A percentile compares a stretch with the other conserved stretches of the same genome.
phyloP scores from a whole-genome alignment of 2,888 invertebrate species.

The Hypsopygia costalis region DNA sequence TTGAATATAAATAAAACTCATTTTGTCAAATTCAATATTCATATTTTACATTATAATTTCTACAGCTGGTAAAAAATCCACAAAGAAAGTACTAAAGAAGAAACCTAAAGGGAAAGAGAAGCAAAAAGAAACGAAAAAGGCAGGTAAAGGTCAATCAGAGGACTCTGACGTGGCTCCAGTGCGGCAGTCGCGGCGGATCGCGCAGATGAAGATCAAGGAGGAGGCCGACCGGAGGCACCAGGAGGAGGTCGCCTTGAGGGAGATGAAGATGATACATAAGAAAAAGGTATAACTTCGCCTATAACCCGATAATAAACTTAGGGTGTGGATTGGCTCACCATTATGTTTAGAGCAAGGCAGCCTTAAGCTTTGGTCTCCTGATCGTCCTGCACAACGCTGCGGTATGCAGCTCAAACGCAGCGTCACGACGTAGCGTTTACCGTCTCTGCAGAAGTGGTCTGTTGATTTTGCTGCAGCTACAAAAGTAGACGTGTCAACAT shows the following conservation, averaged over 20 bases:
- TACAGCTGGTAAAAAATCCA: constrained; percentile 59
- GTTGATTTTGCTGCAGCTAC: no score
- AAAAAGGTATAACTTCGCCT: constrained; percentile 74
- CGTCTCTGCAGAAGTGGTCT: no score
- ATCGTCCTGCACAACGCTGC: no score
- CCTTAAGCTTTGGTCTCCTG: no score
- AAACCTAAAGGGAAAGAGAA: constrained; percentile 27
- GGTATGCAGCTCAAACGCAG: no score
- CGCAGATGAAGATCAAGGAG: constrained; percentile 92
- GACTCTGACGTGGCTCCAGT: constrained; percentile 78
- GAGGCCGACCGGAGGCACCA: constrained; percentile 88
- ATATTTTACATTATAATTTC: no score
- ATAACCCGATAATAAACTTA: no score
- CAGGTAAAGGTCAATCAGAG: constrained; percentile 20
- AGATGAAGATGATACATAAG: constrained; percentile 83
- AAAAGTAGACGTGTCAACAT: no score
- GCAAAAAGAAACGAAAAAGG: constrained; percentile 22
- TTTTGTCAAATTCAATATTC: no score
- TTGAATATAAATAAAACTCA: no score
- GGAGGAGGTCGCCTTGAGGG: constrained; percentile 86
- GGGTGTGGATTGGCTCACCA: neutral
- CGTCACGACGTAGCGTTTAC: no score
- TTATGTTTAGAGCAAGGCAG: no score
- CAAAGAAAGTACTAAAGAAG: constrained; percentile 46
- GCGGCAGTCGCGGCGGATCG: constrained; percentile 91